phyloP scores from a whole-genome alignment of 2,113 vertebrate species.

The Pelecanoides urinatrix region DNA sequence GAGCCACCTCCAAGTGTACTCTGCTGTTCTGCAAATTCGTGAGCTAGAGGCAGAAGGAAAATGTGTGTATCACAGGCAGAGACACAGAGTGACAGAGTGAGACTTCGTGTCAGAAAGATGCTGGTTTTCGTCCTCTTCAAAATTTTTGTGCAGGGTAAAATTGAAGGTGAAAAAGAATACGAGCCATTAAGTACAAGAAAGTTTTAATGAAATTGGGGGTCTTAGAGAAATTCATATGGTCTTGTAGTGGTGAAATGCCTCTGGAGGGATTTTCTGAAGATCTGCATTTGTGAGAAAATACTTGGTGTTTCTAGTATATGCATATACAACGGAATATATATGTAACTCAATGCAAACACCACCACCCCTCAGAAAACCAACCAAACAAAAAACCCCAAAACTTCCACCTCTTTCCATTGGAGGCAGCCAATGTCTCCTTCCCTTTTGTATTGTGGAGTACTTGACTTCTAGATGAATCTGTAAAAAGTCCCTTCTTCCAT shows the following conservation, averaged over 20 bases:
- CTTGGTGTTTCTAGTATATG: neutral
- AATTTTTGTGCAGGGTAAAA: neutral
- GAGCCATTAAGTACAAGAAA: neutral
- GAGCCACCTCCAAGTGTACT: neutral
- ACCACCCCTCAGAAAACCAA: neutral
- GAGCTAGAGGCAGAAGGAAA: neutral
- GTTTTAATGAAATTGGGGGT: neutral
- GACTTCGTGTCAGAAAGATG: neutral
- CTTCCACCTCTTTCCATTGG: neutral
- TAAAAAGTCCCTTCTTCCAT: neutral
- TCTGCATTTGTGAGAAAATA: neutral
- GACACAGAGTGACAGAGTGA: neutral
- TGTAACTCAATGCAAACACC: neutral
- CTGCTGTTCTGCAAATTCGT: neutral
- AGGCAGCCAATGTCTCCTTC: neutral
- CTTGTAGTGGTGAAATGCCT: neutral
- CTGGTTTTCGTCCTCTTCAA: neutral
- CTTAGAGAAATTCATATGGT: neutral
- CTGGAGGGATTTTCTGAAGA: neutral
- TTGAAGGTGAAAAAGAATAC: neutral
- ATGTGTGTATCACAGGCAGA: neutral
- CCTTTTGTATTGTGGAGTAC: neutral
- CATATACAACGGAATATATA: neutral
- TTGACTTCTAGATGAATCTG: neutral
- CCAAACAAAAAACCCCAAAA: neutral